A percentile compares a stretch with the other conserved stretches of the same genome.
phyloP scores from a whole-genome alignment of 2,797 vertebrate genomes.

The Chloroceryle inda region DNA sequence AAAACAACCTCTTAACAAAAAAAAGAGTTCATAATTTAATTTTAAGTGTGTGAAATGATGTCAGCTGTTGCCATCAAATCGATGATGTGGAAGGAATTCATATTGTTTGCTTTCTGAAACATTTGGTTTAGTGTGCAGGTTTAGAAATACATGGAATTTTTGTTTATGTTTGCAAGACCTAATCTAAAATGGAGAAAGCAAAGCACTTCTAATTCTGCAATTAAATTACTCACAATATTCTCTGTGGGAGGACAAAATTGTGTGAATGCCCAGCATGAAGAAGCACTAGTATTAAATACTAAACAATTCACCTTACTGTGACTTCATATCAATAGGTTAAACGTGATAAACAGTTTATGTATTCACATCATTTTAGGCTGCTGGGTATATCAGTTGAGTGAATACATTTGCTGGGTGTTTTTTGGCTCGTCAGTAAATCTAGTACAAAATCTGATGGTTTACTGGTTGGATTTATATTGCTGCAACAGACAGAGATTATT shows the following conservation, averaged over 20 bases:
- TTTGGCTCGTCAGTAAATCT: conserved; percentile 43
- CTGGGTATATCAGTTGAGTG: conserved; percentile 14
- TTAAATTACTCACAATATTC: conserved; percentile 7
- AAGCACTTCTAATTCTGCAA: neutral
- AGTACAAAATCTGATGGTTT: conserved; percentile 28
- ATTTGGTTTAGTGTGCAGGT: neutral
- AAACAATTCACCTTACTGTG: conserved; percentile 2
- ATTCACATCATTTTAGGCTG: conserved; percentile 40
- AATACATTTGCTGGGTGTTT: conserved; percentile 39
- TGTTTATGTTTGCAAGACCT: neutral
- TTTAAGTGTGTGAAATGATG: neutral
- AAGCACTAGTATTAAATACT: neutral
- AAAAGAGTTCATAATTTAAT: neutral
- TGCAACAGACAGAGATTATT: conserved; percentile 60
- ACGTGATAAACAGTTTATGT: conserved; percentile 31
- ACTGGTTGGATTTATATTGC: conserved; percentile 63
- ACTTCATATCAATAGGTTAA: conserved; percentile 43
- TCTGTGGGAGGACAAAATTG: neutral
- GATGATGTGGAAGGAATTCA: neutral
- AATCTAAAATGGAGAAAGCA: neutral
- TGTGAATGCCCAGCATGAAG: neutral
- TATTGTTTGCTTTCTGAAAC: neutral
- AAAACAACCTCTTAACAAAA: neutral
- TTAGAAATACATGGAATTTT: neutral
- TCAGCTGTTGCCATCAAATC: neutral